phyloP scores from a whole-genome alignment of 2,113 vertebrate species.

The Proterorhinus semilunaris region DNA sequence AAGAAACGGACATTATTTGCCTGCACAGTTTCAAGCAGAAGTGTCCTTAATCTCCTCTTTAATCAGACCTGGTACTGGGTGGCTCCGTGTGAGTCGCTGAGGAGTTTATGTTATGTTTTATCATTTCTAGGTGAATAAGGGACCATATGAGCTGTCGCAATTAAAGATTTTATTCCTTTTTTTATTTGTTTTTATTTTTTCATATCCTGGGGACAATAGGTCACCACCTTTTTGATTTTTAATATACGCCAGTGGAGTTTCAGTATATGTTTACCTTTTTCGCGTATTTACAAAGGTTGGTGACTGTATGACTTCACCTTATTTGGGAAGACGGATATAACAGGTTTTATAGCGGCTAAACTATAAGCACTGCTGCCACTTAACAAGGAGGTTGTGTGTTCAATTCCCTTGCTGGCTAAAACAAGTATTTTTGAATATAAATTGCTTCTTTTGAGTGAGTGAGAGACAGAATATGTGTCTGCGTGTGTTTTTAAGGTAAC shows the following conservation, averaged over 20 bases:
- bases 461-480: not conserved
- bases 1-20: constrained; percentile 71
- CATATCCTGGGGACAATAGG: constrained; percentile 5
- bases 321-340: not conserved
- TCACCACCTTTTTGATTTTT: not conserved
- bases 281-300: constrained; percentile 9
- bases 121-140: constrained; percentile 48
- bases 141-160: constrained; percentile 24
- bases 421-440: not conserved
- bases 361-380: not conserved
- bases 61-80: constrained; percentile 47
- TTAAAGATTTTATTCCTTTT: constrained; percentile 37
- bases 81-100: constrained; percentile 2
- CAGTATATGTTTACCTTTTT: not conserved
- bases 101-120: constrained; percentile 21
- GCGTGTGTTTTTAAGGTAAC: not conserved
- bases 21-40: constrained; percentile 63
- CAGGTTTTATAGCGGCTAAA: not conserved
- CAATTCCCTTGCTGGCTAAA: not conserved
- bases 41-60: constrained; percentile 48
- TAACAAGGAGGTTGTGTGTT: not conserved
- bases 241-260: not conserved
- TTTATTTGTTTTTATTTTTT: constrained; percentile 25
- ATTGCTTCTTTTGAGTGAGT: not conserved
- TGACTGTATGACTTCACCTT: constrained; percentile 1